Percentiles rank a stretch among this genome's conserved stretches.
Conservation (phyloP, 1,140 invertebrate genomes). For the Paraescarpia echinospica region DNA sequence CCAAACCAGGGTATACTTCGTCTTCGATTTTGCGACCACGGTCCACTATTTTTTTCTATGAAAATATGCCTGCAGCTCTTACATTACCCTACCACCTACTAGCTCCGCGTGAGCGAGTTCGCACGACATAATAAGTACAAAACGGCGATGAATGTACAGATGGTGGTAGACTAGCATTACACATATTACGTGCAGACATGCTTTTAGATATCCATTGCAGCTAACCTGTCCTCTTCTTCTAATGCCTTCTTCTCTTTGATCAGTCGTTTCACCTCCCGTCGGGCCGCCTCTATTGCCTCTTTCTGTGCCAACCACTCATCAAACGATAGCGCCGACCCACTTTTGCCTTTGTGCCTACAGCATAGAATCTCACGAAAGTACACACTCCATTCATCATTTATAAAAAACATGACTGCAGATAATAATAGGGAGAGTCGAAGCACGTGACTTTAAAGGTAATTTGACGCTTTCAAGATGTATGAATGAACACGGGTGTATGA, state of each 20-base stretch:
- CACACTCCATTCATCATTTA: no score
- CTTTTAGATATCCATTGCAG: not conserved
- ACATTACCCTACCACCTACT: no score
- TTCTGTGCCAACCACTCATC: slow-evolving; percentile 38
- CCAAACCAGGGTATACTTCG: no score
- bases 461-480: no score
- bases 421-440: no score
- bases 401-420: no score
- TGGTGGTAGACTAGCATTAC: not conserved
- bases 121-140: not conserved
- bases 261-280: slow-evolving; percentile 30
- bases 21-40: no score
- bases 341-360: not conserved
- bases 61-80: no score
- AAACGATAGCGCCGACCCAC: slow-evolving; percentile 15
- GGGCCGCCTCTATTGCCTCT: slow-evolving; percentile 33
- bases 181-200: not conserved
- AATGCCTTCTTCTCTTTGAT: slow-evolving; percentile 32
- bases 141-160: not conserved
- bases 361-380: no score
- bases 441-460: no score
- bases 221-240: slow-evolving; percentile 32
- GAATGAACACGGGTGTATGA: no score
- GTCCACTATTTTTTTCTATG: no score
- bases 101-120: not conserved